These are phyloP conservation scores for Emydura subglobosa DNA, from an alignment of 2,113 vertebrate species.

Conservation along the genomic window DNA sequence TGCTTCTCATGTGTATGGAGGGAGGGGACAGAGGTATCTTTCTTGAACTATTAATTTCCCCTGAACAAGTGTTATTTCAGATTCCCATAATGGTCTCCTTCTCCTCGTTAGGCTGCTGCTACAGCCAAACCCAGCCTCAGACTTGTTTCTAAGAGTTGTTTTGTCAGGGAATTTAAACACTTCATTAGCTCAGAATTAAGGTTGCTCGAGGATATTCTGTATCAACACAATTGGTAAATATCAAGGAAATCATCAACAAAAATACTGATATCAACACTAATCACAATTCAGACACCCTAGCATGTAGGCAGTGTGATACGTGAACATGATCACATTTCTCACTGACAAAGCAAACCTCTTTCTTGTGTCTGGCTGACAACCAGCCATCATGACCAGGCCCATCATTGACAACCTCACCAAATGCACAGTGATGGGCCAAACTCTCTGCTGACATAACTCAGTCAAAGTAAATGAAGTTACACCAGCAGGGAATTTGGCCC, in stretches of 20 bases:
- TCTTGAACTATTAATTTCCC: not conserved
- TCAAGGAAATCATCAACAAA: not conserved
- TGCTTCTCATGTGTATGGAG: not conserved
- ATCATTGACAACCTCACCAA: not conserved
- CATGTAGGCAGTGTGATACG: not conserved
- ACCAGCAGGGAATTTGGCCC: not conserved
- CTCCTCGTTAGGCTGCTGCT: not conserved
- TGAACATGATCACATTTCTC: not conserved
- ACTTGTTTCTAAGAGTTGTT: not conserved
- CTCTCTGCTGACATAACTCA: not conserved
- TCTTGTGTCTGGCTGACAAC: not conserved
- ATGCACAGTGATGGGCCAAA: not conserved
- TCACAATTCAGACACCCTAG: not conserved
- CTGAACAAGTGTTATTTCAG: not conserved
- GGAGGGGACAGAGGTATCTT: not conserved
- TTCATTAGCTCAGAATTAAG: not conserved
- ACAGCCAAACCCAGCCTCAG: not conserved
- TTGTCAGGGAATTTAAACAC: too few species aligned
- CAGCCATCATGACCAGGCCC: fast-evolving
- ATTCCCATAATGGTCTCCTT: not conserved
- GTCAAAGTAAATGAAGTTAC: not conserved
- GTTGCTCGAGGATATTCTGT: not conserved
- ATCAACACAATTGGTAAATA: not conserved
- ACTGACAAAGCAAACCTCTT: not conserved
- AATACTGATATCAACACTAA: not conserved